Evolutionary conservation across 2,113 vertebrate species (phyloP).

Genomic region (Ictalurus furcatus): DNA sequence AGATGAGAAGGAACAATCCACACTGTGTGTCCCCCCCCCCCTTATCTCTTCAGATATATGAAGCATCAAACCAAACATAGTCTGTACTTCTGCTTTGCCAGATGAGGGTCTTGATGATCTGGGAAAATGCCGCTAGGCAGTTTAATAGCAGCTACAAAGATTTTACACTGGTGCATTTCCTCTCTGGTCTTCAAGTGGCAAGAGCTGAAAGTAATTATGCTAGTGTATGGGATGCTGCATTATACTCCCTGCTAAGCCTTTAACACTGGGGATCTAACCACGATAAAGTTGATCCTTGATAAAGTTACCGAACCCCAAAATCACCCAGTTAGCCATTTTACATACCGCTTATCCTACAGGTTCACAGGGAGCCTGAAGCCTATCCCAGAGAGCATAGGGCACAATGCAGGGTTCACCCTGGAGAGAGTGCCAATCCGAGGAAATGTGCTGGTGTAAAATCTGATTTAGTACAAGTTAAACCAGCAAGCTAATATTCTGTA

Average conservation of each 20-base stretch:
- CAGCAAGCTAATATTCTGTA: not conserved
- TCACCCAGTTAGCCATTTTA: not conserved
- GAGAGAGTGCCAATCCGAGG: not conserved
- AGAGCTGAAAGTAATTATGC: constrained; percentile 67
- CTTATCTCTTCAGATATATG: constrained; percentile 59
- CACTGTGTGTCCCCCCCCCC: constrained; percentile 38
- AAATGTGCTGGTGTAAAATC: not conserved
- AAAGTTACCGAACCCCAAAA: constrained; percentile 44
- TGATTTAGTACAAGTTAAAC: not conserved
- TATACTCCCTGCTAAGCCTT: constrained; percentile 56
- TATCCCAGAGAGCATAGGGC: no score
- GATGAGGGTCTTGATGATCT: constrained; percentile 34
- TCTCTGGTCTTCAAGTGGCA: constrained; percentile 46
- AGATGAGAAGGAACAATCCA: constrained; percentile 32
- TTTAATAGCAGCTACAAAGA: constrained; percentile 53
- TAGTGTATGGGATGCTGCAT: constrained; percentile 48
- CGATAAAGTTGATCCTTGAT: constrained; percentile 49
- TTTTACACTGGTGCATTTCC: constrained; percentile 40
- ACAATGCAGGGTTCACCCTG: no score
- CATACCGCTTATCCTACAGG: no score
- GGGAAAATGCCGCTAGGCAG: constrained; percentile 9
- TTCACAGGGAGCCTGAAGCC: no score
- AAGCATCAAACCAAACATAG: constrained; percentile 59
- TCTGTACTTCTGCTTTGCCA: constrained; percentile 57
- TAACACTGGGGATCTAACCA: constrained; percentile 54